Base-by-base conservation (phyloP, 2,113 vertebrate species). In the Naja naja region DNA sequence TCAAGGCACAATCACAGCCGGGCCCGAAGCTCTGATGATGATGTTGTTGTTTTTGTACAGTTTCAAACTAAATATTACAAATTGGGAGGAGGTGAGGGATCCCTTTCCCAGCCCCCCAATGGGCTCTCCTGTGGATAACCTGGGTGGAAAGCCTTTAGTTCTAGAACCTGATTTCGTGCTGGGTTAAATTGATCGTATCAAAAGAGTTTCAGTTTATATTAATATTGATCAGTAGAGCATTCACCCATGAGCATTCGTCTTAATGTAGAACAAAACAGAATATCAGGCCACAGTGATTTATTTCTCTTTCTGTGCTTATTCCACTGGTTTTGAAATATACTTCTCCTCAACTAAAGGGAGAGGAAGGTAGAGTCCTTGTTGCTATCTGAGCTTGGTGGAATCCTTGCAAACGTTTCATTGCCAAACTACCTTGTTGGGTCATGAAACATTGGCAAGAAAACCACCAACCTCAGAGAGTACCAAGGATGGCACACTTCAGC, bases 1-100 rank as follows among this genome's bases (percentile, higher is more conserved):
- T 64, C 64, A 3, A 34, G 85, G 90, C 88, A 92, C 85, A 85
- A 55, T 92, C 93, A 55, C 74, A 90, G 88, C 53, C 88, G 39
- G 92, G 92, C 88, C 85, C 93, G 90, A 23, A 0, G 4, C 39
- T 11, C 91, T 54, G 52, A 39, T 3, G 47, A 88, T 22, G 5
- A 49, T 23, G 16, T 1, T 22, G 49, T 0, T 52, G 30, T 8
- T 88, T 54, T n/a, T 54, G 34, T 1, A 20, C 3, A 16, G 6
- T 81, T 49, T 87, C n/a, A 52, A 52, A 64, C 8, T 25, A 7
- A 56, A 56, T 22, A 85, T 47, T 22, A 18, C 55, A 69, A 20
- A 53, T 87, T 52, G 34, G 47, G 52, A 87, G 45, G 16, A 10
- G 53, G 7, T 18, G 8, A 55, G 52, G 39, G 69, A 18, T 14